Conservation (phyloP, 37 sponge, comb jelly and placozoan genomes). For the Aphrocallistes beatrix region DNA sequence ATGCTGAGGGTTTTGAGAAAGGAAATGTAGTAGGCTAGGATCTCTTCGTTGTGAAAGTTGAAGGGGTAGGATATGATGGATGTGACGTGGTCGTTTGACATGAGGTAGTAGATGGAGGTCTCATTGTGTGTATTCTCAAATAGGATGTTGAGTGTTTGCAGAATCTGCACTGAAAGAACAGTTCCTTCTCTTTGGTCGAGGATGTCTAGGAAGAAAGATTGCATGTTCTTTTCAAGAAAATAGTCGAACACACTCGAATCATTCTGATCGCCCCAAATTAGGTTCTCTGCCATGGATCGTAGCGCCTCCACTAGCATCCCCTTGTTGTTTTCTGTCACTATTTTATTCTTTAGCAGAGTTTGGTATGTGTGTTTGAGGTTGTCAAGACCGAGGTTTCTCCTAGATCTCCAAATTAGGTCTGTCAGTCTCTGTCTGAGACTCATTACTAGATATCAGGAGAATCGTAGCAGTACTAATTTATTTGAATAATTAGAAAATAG, state of each 20-base stretch:
- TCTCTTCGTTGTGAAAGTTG: slow-evolving; percentile 95
- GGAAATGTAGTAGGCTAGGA: slow-evolving; percentile 96
- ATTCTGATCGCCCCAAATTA: slow-evolving; percentile 99
- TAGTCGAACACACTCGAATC: slow-evolving; percentile 94
- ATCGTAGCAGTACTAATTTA: too few species aligned
- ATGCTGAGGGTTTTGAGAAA: slow-evolving; percentile 97
- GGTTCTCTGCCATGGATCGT: slow-evolving; percentile 82
- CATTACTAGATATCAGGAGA: too few species aligned
- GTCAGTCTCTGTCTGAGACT: neutral
- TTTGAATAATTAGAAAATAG: too few species aligned
- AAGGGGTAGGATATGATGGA: slow-evolving; percentile 83
- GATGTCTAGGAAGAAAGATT: slow-evolving; percentile 62
- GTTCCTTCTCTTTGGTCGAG: slow-evolving; percentile 67
- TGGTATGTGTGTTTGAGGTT: slow-evolving; percentile 52
- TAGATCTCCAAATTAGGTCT: neutral
- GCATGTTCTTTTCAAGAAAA: slow-evolving; percentile 96
- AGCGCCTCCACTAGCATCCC: slow-evolving; percentile 81
- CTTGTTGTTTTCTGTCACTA: slow-evolving; percentile 67
- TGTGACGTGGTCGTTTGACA: slow-evolving; percentile 97
- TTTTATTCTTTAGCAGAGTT: slow-evolving; percentile 51
- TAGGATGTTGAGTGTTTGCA: slow-evolving; percentile 93
- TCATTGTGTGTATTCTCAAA: slow-evolving; percentile 96
- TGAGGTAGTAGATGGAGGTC: slow-evolving; percentile 88
- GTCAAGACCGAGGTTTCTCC: neutral
- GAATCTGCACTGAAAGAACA: slow-evolving; percentile 69